These are phyloP conservation scores for Raja brachyura DNA, from an alignment of 2,113 vertebrate species.

Conservation along the genomic window DNA sequence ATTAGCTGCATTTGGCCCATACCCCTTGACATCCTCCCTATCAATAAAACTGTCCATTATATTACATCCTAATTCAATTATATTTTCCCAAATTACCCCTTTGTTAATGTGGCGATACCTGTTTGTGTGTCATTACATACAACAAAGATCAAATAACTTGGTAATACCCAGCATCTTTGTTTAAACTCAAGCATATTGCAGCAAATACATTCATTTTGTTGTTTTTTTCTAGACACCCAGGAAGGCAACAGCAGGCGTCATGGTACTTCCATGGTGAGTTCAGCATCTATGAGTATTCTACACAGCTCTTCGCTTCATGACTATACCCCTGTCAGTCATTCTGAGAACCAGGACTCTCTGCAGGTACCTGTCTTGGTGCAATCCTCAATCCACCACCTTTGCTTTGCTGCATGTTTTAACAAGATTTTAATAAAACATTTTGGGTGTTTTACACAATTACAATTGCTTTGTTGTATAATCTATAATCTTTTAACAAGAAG, in stretches of 20 bases:
- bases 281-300: constrained; percentile 63
- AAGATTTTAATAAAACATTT: background rate
- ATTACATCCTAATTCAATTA: too few species aligned
- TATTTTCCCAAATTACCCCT: too few species aligned
- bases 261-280: constrained; percentile 78
- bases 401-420: constrained; percentile 43
- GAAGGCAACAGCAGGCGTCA: constrained; percentile 68
- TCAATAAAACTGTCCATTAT: too few species aligned
- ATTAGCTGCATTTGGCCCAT: too few species aligned
- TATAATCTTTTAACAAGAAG: background rate
- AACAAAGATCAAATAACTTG: too few species aligned
- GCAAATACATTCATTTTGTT: background rate
- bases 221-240: constrained; percentile 65
- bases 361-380: constrained; percentile 56
- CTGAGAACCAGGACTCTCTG: constrained; percentile 69
- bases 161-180: too few species aligned
- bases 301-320: constrained; percentile 68
- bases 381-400: constrained; percentile 25
- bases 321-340: constrained; percentile 65
- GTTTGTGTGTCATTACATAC: too few species aligned
- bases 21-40: too few species aligned
- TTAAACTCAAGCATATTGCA: background rate
- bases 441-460: background rate
- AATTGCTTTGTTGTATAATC: background rate
- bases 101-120: too few species aligned